Conservation (phyloP, 2,113 vertebrate genomes). For the Crypturellus undulatus region DNA sequence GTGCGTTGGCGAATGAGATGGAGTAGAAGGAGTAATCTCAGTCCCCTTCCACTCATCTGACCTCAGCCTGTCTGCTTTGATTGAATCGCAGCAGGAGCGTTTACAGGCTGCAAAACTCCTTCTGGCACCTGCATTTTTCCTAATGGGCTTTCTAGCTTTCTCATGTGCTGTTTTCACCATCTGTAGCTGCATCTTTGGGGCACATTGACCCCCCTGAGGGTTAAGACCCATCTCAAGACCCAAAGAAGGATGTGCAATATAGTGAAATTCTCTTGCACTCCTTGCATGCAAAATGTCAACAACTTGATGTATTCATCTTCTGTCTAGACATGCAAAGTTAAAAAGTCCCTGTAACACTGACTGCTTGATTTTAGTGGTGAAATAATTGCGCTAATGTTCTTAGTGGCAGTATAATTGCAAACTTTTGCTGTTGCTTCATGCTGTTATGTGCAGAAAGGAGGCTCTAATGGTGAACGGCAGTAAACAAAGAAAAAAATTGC, state of each 20-base stretch:
- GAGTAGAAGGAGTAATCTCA: neutral
- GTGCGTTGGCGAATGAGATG: neutral
- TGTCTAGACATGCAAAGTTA: accelerated
- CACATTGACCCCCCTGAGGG: neutral
- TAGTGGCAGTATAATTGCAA: neutral
- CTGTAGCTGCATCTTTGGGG: neutral
- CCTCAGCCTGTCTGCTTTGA: neutral
- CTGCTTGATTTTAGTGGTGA: neutral
- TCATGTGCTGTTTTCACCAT: neutral
- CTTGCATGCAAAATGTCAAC: neutral
- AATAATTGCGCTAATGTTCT: neutral
- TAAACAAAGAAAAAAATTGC: neutral
- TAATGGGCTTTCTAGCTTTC: neutral
- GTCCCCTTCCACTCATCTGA: accelerated
- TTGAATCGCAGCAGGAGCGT: neutral
- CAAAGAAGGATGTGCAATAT: neutral
- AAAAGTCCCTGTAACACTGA: neutral
- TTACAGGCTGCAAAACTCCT: neutral
- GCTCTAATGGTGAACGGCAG: neutral
- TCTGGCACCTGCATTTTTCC: neutral
- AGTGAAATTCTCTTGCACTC: neutral
- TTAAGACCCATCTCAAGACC: neutral
- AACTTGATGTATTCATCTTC: neutral
- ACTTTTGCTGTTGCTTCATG: neutral
- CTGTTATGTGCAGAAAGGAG: accelerated